Percentiles rank a stretch among this genome's conserved stretches.
Evolutionary conservation across 2,113 vertebrate genomes (phyloP).

Genomic region (Mesoclemmys tuberculata): DNA sequence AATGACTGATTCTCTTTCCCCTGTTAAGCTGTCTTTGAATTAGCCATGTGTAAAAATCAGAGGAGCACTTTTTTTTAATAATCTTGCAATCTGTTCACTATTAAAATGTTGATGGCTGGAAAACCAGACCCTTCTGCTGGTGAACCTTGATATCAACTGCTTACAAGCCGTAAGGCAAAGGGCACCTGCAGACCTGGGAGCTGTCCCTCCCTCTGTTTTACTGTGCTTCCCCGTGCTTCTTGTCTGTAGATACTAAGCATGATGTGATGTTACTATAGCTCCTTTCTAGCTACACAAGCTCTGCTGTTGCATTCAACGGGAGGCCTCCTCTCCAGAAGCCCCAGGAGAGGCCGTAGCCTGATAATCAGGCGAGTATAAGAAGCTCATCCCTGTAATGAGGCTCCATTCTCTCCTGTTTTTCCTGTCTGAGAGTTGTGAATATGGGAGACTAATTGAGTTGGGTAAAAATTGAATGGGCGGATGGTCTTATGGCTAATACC

Average conservation of each 20-base stretch:
- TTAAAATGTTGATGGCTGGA: background rate
- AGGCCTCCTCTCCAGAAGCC: background rate
- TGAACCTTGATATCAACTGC: accelerated
- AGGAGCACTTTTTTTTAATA: accelerated
- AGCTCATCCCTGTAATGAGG: background rate
- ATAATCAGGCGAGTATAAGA: background rate
- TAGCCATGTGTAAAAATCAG: background rate
- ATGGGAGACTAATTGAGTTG: background rate
- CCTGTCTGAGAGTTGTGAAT: accelerated
- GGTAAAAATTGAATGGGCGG: background rate
- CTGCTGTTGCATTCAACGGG: background rate
- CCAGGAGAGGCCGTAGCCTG: background rate
- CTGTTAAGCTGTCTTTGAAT: background rate
- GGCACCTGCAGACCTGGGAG: background rate
- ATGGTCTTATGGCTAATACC: accelerated
- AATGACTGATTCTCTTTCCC: background rate
- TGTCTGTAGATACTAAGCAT: background rate
- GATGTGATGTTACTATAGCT: background rate
- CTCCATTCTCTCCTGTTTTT: background rate
- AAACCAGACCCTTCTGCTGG: background rate
- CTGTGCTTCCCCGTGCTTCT: background rate
- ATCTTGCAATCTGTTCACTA: background rate
- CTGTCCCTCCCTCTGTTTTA: too few relatives aligned
- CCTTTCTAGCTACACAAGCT: background rate
- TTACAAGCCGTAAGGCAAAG: accelerated